Evolutionary conservation across 2,113 vertebrate species (phyloP), one percentile per base, ranked within the genome.

Genomic region (Hyperoodon ampullatus): DNA sequence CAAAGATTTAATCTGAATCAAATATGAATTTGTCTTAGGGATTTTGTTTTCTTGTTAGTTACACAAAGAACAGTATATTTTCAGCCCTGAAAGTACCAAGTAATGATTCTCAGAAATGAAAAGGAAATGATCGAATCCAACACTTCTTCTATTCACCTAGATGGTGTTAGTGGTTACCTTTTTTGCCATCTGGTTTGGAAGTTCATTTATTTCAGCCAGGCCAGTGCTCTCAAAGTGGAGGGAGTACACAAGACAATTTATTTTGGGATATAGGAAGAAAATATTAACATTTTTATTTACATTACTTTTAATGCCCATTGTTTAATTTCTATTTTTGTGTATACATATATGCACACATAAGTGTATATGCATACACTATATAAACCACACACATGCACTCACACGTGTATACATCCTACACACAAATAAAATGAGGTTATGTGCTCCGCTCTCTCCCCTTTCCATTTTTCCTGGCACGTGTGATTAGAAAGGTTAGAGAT

Each of bases 11-110:
- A 47, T 97, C 23, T 85, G 85, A 90, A 35, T 70, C 30, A 72
- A 88, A 33, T 77, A 28, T 42, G 74, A 39, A 33, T 90, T 87
- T 83, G 83, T 53, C 60, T 61, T 44, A 66, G 90, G 61, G 61
- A 92, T 90, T 90, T 84, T 88, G 26, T 63, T 71, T 91, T 11
- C n/a, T 95, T 24, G 19, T 95, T 95, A 90, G n/a, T 68, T 89
- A 85, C 23, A 23, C 39, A 70, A 90, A 50, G 58, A 86, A 18
- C 28, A 66, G 44, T 92, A 3, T 63, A 50, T 87, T 75, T 96
- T 92, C 55, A 63, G 19, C 35, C 39, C 42, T 92, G 70, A 50
- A 90, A 90, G 61, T 63, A 28, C 14, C 47, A 70, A 93, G 30
- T 77, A 77, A 33, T 66, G 42, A 66, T 19, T 83, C 39, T 15